Base-by-base conservation (phyloP, 1,140 invertebrate species). In the Drosophila azteca region DNA sequence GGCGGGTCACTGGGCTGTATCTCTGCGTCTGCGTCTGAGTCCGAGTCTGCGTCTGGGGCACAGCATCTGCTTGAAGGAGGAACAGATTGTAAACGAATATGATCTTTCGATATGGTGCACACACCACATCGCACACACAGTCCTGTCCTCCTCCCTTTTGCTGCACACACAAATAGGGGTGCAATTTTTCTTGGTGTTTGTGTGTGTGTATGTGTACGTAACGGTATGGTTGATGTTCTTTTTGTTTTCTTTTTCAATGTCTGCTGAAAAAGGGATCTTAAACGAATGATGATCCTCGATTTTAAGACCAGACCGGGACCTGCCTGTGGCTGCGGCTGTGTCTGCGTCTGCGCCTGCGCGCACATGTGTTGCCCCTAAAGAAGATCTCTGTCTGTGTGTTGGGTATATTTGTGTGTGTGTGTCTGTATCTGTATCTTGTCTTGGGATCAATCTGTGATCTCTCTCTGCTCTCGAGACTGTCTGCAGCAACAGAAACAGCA, bases 1-100 rank as follows among this genome's bases (percentile, higher is more conserved):
- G 35, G 4, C 35, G 35, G 35, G 11, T 13, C 35, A 3, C 35
- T 39, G 35, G 35, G 35, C 43, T 57, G 54, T 57, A 29, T 45
- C 51, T 46, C 61, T 13, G 50, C 45, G 50, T 52, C 49, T 17
- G 53, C 46, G 44, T 48, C 9, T 24, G 51, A 48, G 60, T 61
- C 53, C 31, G 44, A 45, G 41, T 46, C 9, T 44, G 20, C 5
- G 50, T 41, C 50, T 46, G 57, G 49, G 24, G 49, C 62, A 64
- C 80, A 84, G 80, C 81, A 85, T 82, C 87, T 85, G 81, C 81
- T 87, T 43, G 46, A 75, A 60, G 35, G 11, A 39, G 35, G 82
- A 85, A 85, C 81, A 85, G 82, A 85, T 85, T 85, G 81, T 78
- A 87, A 85, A 85, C 81, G 81, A 85, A 85, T 85, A 85, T 85